Percentiles rank a stretch among this genome's conserved stretches.
These are phyloP conservation scores for Pelecanoides urinatrix DNA, from an alignment of 2,113 vertebrate species.

Conservation along the genomic window DNA sequence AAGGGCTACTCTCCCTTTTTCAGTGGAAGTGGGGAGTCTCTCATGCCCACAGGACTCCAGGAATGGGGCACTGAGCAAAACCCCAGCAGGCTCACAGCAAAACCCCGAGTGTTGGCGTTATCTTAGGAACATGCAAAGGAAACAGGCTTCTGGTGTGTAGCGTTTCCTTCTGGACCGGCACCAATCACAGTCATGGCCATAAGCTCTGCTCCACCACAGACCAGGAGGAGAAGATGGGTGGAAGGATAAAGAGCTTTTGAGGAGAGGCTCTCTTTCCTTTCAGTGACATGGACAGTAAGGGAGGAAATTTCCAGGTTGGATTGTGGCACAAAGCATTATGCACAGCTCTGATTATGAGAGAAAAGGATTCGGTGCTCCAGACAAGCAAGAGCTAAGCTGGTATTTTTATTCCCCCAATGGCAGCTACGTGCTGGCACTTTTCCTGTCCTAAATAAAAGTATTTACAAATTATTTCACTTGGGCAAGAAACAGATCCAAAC, in stretches of 20 bases:
- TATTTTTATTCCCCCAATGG: not conserved
- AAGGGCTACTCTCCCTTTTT: not conserved
- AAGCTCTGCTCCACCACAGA: accelerated
- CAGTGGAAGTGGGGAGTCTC: not conserved
- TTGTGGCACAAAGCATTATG: not conserved
- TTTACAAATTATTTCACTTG: not conserved
- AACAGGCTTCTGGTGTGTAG: not conserved
- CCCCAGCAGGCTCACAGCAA: not conserved
- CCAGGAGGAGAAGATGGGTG: not conserved
- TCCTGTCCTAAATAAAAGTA: not conserved
- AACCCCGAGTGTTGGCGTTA: accelerated
- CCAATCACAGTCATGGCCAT: not conserved
- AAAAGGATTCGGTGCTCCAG: not conserved
- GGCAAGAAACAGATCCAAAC: not conserved
- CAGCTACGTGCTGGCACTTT: not conserved
- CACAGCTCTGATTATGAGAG: not conserved
- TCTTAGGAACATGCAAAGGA: not conserved
- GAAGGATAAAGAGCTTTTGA: not conserved
- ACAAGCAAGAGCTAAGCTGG: not conserved
- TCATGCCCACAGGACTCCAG: not conserved
- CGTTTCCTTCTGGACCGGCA: not conserved
- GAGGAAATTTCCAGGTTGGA: not conserved
- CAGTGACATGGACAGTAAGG: not conserved
- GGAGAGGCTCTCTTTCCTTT: not conserved
- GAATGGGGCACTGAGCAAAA: not conserved